Conservation (phyloP, 2,113 vertebrate genomes). For the Tympanuchus pallidicinctus region DNA sequence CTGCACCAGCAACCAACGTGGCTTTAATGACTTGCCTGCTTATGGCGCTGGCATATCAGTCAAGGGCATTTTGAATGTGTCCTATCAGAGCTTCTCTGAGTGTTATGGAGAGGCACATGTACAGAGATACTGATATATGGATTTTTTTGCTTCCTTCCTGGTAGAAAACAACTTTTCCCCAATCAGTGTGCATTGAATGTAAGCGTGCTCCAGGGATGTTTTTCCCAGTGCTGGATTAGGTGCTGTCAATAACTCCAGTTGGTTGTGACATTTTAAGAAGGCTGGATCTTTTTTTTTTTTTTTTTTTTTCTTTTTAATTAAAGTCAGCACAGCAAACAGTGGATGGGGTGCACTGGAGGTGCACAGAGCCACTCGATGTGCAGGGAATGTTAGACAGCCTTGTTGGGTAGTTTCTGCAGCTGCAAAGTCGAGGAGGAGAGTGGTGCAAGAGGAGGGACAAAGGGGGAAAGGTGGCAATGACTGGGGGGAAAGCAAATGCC, state of each 20-base stretch:
- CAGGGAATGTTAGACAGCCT: background rate
- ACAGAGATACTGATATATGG: background rate
- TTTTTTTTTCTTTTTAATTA: background rate
- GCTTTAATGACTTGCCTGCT: background rate
- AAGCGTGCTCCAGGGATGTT: rapidly evolving
- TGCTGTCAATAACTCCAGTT: background rate
- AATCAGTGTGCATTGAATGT: background rate
- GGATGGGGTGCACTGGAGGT: rapidly evolving
- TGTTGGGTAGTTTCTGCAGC: background rate
- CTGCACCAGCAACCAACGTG: background rate
- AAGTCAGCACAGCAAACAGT: rapidly evolving
- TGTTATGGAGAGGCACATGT: background rate
- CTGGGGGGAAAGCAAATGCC: background rate
- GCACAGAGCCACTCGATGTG: rapidly evolving
- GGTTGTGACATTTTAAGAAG: background rate
- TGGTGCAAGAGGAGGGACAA: background rate
- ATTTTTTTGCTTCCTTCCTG: background rate
- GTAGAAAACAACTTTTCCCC: background rate
- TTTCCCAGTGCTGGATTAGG: background rate
- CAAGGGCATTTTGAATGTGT: background rate
- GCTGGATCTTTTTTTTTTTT: background rate
- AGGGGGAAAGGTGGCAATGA: background rate
- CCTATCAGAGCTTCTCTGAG: no score
- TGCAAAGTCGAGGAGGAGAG: background rate
- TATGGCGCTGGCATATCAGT: background rate